Evolutionary conservation across 2,888 invertebrate species (phyloP), one percentile per base, ranked within the genome.

Genomic region (Nephrotoma flavescens): DNA sequence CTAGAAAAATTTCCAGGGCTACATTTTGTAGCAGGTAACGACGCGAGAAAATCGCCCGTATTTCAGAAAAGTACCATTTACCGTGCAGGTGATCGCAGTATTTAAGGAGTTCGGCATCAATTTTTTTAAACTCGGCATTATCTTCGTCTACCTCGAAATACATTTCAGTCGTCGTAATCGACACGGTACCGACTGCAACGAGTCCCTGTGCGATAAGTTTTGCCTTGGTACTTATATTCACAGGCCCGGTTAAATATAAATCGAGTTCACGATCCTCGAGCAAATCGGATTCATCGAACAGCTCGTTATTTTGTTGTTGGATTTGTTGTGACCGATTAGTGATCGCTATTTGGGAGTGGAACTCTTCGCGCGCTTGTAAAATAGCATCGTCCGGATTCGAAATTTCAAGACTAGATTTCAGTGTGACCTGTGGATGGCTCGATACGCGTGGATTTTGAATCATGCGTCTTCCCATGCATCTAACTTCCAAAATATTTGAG

Each of bases 121-220:
- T 95, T 91, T 97, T 97, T 93, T 96, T 96, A 92, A 97, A 99
- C 89, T 98, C 97, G 0, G 95, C 94, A 92, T 99, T 98, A 87
- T 99, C 99, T 91, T 99, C 99, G 90, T 99, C 99, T 89, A 99
- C 98, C 92, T 99, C 99, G 92, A 99, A 99, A 93, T 99, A 99
- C 89, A 99, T 95, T 92, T 99, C 99, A 7, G 97, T 96, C 88
- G 98, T 97, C 2, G 99, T 99, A 88, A 99, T 96, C 19, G 99
- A 99, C 87, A 99, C 96, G 86, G 98, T 98, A 44, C 99, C 99
- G 2, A 97, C 96, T 11, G 97, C 96, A 87, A 97, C 95, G 88
- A 97, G 93, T 0, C 97, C 97, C 0, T 97, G 97, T 9, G 97
- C 97, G 89, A 97, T 94, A 87, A 97, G 93, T 88, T 94, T 94